Evolutionary conservation across 2,113 vertebrate genomes (phyloP).

Genomic region (Petrocephalus zakoni): DNA sequence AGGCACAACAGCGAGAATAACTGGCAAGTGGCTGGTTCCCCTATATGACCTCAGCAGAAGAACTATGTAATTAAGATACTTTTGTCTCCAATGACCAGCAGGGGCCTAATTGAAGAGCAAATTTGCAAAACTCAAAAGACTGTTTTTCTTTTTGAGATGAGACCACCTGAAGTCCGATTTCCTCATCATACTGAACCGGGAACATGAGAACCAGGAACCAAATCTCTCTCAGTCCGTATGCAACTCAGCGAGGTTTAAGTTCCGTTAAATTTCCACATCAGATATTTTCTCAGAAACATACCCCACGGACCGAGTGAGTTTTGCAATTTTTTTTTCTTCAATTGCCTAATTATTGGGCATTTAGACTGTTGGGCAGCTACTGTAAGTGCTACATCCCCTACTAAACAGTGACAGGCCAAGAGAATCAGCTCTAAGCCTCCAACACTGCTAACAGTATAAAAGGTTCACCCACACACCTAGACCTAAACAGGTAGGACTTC

Average conservation of each 20-base stretch:
- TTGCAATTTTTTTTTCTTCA: no score
- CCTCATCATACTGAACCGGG: not conserved
- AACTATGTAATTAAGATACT: not conserved
- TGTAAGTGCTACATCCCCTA: not conserved
- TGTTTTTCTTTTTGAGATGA: not conserved
- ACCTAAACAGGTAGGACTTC: slow-evolving; percentile 2
- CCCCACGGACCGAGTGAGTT: no score
- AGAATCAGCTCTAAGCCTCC: not conserved
- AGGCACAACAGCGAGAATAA: not conserved
- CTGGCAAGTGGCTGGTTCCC: not conserved
- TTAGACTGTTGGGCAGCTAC: not conserved
- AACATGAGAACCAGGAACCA: not conserved
- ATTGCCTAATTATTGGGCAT: not conserved
- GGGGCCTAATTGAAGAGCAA: not conserved
- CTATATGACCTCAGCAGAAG: not conserved
- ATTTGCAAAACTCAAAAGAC: not conserved
- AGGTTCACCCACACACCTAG: not conserved
- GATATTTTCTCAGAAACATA: not conserved
- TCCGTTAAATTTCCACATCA: not conserved
- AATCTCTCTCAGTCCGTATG: not conserved
- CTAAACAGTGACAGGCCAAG: not conserved
- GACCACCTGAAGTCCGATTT: not conserved
- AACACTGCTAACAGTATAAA: not conserved
- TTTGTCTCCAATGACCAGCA: not conserved
- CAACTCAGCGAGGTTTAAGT: not conserved